Base-by-base conservation (phyloP, 2,797 vertebrate species). In the Pampus argenteus region DNA sequence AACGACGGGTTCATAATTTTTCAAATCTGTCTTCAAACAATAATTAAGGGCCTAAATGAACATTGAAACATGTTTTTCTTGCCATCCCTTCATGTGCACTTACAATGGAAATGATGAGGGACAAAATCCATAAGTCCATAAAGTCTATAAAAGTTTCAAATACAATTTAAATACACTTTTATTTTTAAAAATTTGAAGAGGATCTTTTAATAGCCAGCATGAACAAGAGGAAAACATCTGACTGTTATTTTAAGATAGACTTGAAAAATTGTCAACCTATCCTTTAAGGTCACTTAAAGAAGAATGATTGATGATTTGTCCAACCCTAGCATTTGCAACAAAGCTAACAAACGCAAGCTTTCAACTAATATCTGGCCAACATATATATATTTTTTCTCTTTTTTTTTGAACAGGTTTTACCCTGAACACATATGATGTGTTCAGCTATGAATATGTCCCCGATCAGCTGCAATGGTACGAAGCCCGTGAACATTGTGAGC, bases 401-500 rank as follows among this genome's bases (percentile, higher is more conserved):
- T 62, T 28, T 61, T 66, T 78, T 28, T 22, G 17, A 49, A 58
- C 69, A 86, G 87, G 74, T 4, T 75, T 89, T 59, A 84, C 78
- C 67, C 73, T 82, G 71, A 78, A 55, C 64, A 34, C 59, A 15
- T 56, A 82, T 9, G 82, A 89, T 17, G 87, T 91, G 34, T 83
- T 77, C 26, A 91, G 90, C 74, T 94, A 92, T 56, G 83, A 91
- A 59, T 91, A 93, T 49, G 81, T 91, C 42, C 77, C 92, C 15
- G 79, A 79, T 71, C 70, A 25, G 4, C 62, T 89, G 40, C 79
- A 75, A 2, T 95, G 94, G 95, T 64, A 63, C 14, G 48, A 2
- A 20, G 91, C 93, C n/a, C 52, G 40, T 2, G 70, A 75, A 15
- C 40, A 84, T 47, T 95, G 95, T 75, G 69, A 70, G 22, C 82